Conservation (phyloP, 2,888 invertebrate genomes). For the Trisateles emortualis region DNA sequence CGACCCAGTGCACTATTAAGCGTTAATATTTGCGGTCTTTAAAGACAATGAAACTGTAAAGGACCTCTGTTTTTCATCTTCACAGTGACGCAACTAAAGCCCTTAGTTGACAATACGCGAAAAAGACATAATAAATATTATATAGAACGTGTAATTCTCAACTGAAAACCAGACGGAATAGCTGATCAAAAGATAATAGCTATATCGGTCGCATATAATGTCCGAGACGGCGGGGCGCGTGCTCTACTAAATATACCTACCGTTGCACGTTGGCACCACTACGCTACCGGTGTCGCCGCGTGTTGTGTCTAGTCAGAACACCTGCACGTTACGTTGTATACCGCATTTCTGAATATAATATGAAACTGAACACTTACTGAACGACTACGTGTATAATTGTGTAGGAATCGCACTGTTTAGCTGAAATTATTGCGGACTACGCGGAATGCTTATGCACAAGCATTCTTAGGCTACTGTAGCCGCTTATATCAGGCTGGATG, state of each 20-base stretch:
- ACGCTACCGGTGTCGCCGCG: constrained; percentile 50
- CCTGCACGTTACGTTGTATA: constrained; percentile 40
- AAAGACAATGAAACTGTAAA: no score
- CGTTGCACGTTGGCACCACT: constrained; percentile 48
- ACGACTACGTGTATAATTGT: constrained; percentile 25
- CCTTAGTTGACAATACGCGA: background rate
- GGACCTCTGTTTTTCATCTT: no score
- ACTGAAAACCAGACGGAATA: constrained; percentile 11
- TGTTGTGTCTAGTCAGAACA: constrained; percentile 47
- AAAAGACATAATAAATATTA: no score
- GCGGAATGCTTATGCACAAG: no score
- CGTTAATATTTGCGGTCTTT: no score
- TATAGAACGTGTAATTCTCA: background rate
- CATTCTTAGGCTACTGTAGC: no score
- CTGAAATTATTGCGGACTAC: no score
- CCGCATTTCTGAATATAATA: constrained; percentile 8
- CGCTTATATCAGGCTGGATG: no score
- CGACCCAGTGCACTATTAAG: no score
- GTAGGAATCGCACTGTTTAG: no score
- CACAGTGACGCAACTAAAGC: no score
- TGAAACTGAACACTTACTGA: background rate
- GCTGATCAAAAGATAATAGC: constrained; percentile 45
- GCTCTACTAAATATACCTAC: constrained; percentile 44
- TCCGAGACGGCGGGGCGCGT: constrained; percentile 68
- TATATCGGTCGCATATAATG: constrained; percentile 49